phyloP scores from a whole-genome alignment of 2,113 vertebrate genomes.

The Sander vitreus region DNA sequence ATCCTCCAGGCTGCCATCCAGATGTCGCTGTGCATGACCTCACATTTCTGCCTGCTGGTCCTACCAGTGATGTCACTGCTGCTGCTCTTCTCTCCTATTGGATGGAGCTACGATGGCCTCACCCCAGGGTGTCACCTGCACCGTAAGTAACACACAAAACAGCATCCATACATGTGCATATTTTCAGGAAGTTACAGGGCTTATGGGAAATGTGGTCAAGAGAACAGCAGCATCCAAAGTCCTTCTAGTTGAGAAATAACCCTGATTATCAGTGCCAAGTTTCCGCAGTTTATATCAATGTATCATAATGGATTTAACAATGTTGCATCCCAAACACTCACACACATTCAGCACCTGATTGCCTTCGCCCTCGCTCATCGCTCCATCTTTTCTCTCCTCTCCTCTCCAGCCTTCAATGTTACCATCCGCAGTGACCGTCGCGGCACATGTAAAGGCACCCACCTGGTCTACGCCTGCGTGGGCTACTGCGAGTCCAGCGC shows the following conservation, averaged over 20 bases:
- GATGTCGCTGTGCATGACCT: constrained; percentile 78
- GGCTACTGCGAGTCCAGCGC: constrained; percentile 93
- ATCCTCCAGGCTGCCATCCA: constrained; percentile 58
- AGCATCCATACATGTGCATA: not conserved
- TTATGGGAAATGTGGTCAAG: not conserved
- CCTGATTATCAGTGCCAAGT: not conserved
- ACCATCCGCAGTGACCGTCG: constrained; percentile 89
- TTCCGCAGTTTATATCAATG: not conserved
- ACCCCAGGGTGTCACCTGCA: constrained; percentile 88
- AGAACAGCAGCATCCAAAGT: not conserved
- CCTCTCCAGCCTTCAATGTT: constrained; percentile 87
- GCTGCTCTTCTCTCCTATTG: constrained; percentile 73
- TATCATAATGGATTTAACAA: not conserved
- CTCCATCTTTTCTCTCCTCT: not conserved
- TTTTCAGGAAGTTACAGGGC: no score
- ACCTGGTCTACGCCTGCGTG: constrained; percentile 88
- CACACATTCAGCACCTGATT: not conserved
- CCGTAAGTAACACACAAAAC: constrained; percentile 79
- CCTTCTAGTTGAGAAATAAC: not conserved
- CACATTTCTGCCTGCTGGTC: constrained; percentile 74
- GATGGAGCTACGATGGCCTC: constrained; percentile 71
- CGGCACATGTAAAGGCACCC: constrained; percentile 87
- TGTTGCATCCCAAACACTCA: not conserved
- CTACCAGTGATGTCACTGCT: constrained; percentile 76
- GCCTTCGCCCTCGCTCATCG: not conserved